These are phyloP conservation scores for Xanthia icteritia DNA, from an alignment of 2,888 invertebrate species.

Conservation along the genomic window DNA sequence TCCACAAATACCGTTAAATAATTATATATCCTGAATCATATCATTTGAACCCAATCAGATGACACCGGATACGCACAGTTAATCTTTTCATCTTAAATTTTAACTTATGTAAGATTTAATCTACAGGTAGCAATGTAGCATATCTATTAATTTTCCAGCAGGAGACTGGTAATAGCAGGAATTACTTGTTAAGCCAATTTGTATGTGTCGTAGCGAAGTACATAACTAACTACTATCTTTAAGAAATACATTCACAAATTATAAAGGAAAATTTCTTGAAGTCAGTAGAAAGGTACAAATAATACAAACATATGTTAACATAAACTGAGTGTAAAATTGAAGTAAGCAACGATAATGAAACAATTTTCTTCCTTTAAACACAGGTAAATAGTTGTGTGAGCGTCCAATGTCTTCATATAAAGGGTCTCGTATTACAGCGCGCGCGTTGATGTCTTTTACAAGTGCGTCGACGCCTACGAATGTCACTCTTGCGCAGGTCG, in stretches of 20 bases:
- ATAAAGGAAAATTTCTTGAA: constrained; percentile 34
- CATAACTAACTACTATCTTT: constrained; percentile 31
- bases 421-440: constrained; percentile 47
- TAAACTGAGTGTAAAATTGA: constrained; percentile 30
- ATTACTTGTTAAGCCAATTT: constrained; percentile 55
- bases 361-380: constrained; percentile 45
- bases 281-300: constrained; percentile 3
- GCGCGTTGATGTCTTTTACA: constrained; percentile 86
- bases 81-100: constrained; percentile 55
- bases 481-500: constrained; percentile 64
- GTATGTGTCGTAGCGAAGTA: constrained; percentile 40
- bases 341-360: constrained; percentile 37
- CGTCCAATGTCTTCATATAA: constrained; percentile 58
- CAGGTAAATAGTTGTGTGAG: constrained; percentile 43
- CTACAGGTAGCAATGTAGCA: constrained; percentile 44
- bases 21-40: constrained; percentile 31
- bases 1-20: constrained; percentile 7
- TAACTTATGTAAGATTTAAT: constrained; percentile 58
- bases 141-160: constrained; percentile 55
- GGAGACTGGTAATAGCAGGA: constrained; percentile 49
- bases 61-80: constrained; percentile 50
- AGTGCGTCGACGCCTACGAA: constrained; percentile 61
- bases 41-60: constrained; percentile 44
- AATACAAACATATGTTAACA: constrained; percentile 13
- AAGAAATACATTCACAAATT: constrained; percentile 29